Evolutionary conservation across 2,797 vertebrate genomes (phyloP).

Genomic region (Fundulus diaphanus): DNA sequence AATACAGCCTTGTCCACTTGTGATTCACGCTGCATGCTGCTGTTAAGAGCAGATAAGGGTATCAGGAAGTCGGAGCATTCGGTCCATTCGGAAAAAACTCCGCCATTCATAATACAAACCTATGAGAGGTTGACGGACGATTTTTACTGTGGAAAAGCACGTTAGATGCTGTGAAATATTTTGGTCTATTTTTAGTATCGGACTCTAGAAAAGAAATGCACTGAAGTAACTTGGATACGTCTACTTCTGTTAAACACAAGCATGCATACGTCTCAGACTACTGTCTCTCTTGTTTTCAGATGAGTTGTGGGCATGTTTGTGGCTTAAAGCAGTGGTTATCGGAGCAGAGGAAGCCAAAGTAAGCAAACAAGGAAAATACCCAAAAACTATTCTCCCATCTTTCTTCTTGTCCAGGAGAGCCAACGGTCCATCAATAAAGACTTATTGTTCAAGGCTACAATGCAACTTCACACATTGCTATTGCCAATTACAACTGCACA

Average conservation of each 20-base stretch:
- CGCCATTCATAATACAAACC: not conserved
- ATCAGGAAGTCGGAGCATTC: constrained; percentile 7
- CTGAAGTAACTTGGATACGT: not conserved
- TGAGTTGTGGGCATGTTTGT: constrained; percentile 21
- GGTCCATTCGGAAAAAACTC: not conserved
- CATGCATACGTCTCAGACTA: not conserved
- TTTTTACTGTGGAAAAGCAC: not conserved
- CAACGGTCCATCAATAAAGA: not conserved
- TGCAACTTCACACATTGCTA: constrained; percentile 6
- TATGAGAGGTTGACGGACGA: not conserved
- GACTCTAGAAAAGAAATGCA: not conserved
- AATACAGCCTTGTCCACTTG: constrained; percentile 5
- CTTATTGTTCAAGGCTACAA: not conserved
- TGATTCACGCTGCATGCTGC: constrained; percentile 3
- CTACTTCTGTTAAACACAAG: not conserved
- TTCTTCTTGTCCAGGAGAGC: not conserved
- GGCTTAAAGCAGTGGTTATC: constrained; percentile 22
- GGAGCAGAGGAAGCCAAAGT: constrained; percentile 4
- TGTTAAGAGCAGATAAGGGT: not conserved
- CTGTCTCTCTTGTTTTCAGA: constrained; percentile 8
- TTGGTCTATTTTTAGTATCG: not conserved
- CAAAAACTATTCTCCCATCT: not conserved
- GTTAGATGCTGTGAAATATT: not conserved
- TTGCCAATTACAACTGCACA: constrained; percentile 36
- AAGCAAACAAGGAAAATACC: constrained; percentile 16